These are phyloP conservation scores for Eubucco bourcierii DNA, from an alignment of 2,113 vertebrate species.

Conservation along the genomic window DNA sequence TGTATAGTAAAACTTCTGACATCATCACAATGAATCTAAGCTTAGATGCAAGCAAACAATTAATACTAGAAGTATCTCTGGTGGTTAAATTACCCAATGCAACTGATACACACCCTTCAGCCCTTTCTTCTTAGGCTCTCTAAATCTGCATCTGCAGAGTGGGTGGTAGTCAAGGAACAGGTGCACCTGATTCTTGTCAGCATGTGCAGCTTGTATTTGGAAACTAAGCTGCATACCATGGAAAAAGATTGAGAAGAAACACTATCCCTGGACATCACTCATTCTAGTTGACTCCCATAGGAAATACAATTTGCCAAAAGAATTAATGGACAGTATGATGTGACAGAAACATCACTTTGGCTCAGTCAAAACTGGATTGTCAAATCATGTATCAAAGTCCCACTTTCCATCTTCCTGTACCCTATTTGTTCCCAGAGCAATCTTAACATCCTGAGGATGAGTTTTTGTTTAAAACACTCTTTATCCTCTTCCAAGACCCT, in stretches of 20 bases:
- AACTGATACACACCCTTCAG: background rate
- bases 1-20: slow-evolving; percentile 27
- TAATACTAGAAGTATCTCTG: slow-evolving; percentile 20
- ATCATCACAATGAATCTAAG: slow-evolving; percentile 38
- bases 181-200: slow-evolving; percentile 22
- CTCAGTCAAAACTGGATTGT: background rate
- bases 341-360: background rate
- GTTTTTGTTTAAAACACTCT: background rate
- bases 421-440: background rate
- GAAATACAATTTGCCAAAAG: slow-evolving; percentile 30
- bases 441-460: background rate
- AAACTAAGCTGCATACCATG: background rate
- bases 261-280: background rate
- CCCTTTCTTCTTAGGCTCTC: background rate
- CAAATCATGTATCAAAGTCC: background rate
- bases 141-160: background rate
- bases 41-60: slow-evolving; percentile 3
- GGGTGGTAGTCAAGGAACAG: background rate
- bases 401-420: background rate
- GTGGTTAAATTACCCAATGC: background rate
- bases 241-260: slow-evolving; percentile 28
- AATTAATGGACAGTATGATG: background rate
- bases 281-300: background rate
- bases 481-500: background rate
- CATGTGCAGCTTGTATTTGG: background rate